Base-by-base conservation (phyloP, 1,140 invertebrate genomes). In the Zaprionus taronus region DNA sequence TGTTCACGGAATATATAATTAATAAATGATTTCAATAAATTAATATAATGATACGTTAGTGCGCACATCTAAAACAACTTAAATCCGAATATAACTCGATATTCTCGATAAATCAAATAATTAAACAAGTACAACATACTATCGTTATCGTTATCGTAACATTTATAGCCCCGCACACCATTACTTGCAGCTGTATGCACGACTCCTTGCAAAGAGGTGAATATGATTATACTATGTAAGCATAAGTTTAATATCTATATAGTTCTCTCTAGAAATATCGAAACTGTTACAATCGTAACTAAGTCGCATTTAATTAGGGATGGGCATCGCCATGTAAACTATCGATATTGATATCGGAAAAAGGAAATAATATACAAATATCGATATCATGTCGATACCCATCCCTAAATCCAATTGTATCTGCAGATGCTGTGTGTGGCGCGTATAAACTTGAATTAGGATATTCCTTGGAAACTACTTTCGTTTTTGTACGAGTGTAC, bases 201-300 rank as follows among this genome's bases (percentile, higher is more conserved):
- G 85, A 91, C 85, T 90, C 85, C 82, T 90, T 90, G 82, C 85
- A 90, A 55, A 90, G 82, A 90, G 85, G 85, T 90, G 85, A 90
- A 90, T 90, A 90, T 72, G 72, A 72, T 63, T 72, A 72, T 72
- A 47, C 72, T 71, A 61, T 72, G 56, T 72, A 55, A 64, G 60
- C 41, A 58, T 71, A 64, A 75, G 51, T 53, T 57, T 17, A 71
- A 71, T 38, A 41, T 26, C 31, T 20, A 34, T 67, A 77, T 72
- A 15, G 57, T 73, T 64, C 65, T 47, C 41, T 47, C 41, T 47
- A 47, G 41, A n/a, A 47, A 47, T 47, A 47, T 17, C 5, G n/a
- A 15, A n/a, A 41, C 15, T 41, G 38, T n/a, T 17, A 2, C 2
- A 17, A 47, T 47, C 7, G 41, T 17, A 17, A 47, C 6, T 9